Conservation (phyloP, 2,888 invertebrate genomes). For the Drosophila recens region DNA sequence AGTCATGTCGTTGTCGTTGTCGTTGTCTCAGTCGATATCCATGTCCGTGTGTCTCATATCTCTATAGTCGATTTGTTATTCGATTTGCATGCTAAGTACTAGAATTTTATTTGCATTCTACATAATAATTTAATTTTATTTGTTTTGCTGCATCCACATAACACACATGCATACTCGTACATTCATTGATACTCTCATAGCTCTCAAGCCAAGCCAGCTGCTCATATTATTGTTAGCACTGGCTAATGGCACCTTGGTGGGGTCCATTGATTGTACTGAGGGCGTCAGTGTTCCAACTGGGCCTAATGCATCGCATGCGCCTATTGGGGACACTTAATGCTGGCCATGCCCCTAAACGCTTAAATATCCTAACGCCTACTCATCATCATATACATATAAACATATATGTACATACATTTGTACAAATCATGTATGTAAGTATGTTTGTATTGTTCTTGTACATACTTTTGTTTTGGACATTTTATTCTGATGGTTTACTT, state of each 20-base stretch:
- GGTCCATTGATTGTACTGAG: conserved; percentile 58
- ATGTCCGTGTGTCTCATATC: conserved; percentile 13
- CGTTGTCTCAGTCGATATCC: neutral
- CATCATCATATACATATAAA: conserved; percentile 4
- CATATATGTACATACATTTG: conserved; percentile 6
- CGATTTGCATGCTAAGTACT: conserved; percentile 73
- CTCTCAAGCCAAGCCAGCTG: conserved; percentile 39
- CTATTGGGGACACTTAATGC: conserved; percentile 73
- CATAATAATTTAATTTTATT: conserved; percentile 80
- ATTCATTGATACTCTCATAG: conserved; percentile 34
- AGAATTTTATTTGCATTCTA: conserved; percentile 75
- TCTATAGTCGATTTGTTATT: conserved; percentile 52
- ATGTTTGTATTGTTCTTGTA: conserved; percentile 5
- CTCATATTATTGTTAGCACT: conserved; percentile 49
- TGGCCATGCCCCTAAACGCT: conserved; percentile 38
- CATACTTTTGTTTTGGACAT: conserved; percentile 27
- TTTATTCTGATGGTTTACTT: conserved; percentile 71
- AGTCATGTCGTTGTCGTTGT: neutral
- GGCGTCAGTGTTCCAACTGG: conserved; percentile 37
- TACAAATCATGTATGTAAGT: conserved; percentile 2
- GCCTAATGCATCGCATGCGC: conserved; percentile 58
- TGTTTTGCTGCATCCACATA: conserved; percentile 72
- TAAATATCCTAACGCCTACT: conserved; percentile 5
- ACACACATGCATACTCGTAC: conserved; percentile 11
- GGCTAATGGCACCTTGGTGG: conserved; percentile 75